phyloP scores from a whole-genome alignment of 2,797 vertebrate genomes.

The Huso huso region DNA sequence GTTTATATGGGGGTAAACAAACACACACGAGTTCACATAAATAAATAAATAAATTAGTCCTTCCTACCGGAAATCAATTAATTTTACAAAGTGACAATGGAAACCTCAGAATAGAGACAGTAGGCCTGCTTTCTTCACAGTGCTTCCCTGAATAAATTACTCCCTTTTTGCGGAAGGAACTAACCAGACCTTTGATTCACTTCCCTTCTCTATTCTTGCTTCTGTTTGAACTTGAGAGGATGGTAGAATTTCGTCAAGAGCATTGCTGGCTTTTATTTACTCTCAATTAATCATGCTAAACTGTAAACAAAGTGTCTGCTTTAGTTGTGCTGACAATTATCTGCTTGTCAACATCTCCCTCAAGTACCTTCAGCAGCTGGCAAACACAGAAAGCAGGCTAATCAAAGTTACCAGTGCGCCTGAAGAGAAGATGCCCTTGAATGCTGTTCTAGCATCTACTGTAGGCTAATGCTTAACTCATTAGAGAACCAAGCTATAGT shows the following conservation, averaged over 20 bases:
- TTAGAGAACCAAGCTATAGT: neutral
- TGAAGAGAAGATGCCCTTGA: slow-evolving; percentile 24
- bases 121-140: too few relatives aligned
- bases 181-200: too few relatives aligned
- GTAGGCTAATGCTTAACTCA: neutral
- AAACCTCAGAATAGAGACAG: too few relatives aligned
- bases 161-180: too few relatives aligned
- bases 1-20: too few relatives aligned
- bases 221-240: slow-evolving; percentile 31
- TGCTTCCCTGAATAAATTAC: too few relatives aligned
- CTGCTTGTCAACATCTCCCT: slow-evolving; percentile 65
- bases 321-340: slow-evolving; percentile 61
- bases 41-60: too few relatives aligned
- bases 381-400: slow-evolving; percentile 38
- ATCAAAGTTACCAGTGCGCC: slow-evolving; percentile 46
- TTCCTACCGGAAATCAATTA: too few relatives aligned
- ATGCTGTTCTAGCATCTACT: neutral
- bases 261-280: slow-evolving; percentile 51
- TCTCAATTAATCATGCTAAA: slow-evolving; percentile 61
- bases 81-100: too few relatives aligned
- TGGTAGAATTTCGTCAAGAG: slow-evolving; percentile 41
- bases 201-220: slow-evolving; percentile 6
- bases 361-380: slow-evolving; percentile 60
- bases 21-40: too few relatives aligned
- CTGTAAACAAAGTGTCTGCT: slow-evolving; percentile 63